phyloP scores from a whole-genome alignment of 37 sponge, comb jelly and placozoan genomes.

The Agelas oroides region DNA sequence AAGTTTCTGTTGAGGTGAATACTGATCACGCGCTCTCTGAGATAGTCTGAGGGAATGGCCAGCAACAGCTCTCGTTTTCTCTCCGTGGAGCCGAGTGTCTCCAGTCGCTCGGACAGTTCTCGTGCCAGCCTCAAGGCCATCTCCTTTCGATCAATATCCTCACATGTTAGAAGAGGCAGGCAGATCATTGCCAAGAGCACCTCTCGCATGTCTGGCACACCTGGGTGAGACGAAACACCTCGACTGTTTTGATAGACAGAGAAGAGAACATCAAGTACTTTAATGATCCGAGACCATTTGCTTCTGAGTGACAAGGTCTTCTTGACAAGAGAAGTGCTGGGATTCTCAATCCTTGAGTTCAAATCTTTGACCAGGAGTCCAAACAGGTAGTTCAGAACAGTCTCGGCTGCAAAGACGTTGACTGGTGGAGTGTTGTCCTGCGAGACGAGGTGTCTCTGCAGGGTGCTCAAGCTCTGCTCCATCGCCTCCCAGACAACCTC shows the following conservation, averaged over 20 bases:
- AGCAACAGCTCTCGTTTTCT: not conserved
- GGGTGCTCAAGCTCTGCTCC: not conserved
- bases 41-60: slow-evolving; percentile 11
- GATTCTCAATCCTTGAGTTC: not conserved
- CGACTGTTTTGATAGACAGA: not conserved
- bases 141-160: not conserved
- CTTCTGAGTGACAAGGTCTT: not conserved
- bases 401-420: not conserved
- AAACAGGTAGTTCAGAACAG: slow-evolving; percentile 12
- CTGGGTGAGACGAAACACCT: not conserved
- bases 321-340: not conserved
- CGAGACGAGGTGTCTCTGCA: no score
- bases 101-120: not conserved
- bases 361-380: slow-evolving; percentile 21
- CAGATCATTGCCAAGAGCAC: not conserved
- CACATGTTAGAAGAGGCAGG: slow-evolving; percentile 9
- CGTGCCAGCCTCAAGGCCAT: slow-evolving; percentile 2
- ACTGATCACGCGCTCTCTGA: slow-evolving; percentile 6
- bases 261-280: slow-evolving; percentile 3
- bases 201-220: not conserved
- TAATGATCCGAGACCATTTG: not conserved
- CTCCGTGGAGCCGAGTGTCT: not conserved
- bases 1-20: slow-evolving; percentile 6
- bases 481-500: not conserved
- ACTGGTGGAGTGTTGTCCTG: no score